Evolutionary conservation across 2,888 invertebrate genomes (phyloP), one percentile per base, ranked within the genome.

Genomic region (Dasypogon diadema): DNA sequence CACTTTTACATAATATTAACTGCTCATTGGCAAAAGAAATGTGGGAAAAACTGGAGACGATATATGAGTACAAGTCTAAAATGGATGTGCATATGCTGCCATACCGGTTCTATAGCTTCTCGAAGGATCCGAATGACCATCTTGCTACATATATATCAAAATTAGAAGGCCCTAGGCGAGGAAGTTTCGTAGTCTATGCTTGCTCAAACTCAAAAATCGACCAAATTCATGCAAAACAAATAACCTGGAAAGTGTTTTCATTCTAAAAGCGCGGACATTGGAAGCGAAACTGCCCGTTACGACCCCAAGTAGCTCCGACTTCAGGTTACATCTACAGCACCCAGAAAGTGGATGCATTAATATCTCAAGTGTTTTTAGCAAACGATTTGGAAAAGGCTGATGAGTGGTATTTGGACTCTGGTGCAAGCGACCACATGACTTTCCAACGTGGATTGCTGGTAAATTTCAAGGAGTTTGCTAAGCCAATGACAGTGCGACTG

Each of bases 31-130:
- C 79, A 4, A 72, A 75, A 16, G 76, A 78, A 73, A 77, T 79
- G 78, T 79, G 78, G 79, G 10, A 2, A 6, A 78, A 76, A 18
- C 26, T 79, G 5, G 21, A 78, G 10, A 73, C 72, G 10, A 74
- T 83, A 0, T 83, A 81, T 68, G 83, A 83, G 56, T 81, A 82
- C 74, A 82, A 81, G 72, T 78, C 81, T 0, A 80, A 81, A 16
- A 82, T 81, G 2, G 82, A 77, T 37, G 74, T 83, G 3, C 81
- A 83, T 77, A 79, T 83, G n/a, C 54, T 83, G 5, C 83, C 83
- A 54, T 82, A 83, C 54, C 74, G 80, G 6, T 80, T 78, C 75
- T 79, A 78, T 22, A 75, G 75, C 8, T 77, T 76, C 54, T 74
- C 78, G 18, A 77, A 76, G 21, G 75, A 77, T 68, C 65, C 75